Percentiles rank a stretch among this genome's conserved stretches.
Conservation (phyloP, 2,888 invertebrate genomes). For the Plebejus argus region DNA sequence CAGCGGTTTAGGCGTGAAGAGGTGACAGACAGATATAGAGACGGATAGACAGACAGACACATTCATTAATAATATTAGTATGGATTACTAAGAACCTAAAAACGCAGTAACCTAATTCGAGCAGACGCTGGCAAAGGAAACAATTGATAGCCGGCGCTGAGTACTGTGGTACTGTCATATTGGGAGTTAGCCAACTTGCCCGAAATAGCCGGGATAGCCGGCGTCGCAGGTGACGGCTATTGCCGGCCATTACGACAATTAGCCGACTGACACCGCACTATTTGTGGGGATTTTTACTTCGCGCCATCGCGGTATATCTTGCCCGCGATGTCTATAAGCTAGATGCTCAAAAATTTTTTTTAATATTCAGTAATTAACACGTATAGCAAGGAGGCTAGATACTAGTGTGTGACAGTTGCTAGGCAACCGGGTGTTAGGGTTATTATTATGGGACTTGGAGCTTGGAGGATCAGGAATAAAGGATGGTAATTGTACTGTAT, state of each 20-base stretch:
- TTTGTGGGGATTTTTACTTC: not conserved
- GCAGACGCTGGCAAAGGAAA: constrained; percentile 12
- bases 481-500: too few species aligned
- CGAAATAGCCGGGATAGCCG: constrained; percentile 35
- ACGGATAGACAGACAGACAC: too few species aligned
- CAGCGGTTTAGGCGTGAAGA: too few species aligned
- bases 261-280: not conserved
- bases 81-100: not conserved
- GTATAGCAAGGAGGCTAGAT: too few species aligned
- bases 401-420: too few species aligned
- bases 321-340: constrained; percentile 24
- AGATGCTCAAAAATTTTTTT: constrained; percentile 14
- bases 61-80: too few species aligned
- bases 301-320: constrained; percentile 14
- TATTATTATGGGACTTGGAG: too few species aligned
- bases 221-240: constrained; percentile 4
- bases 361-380: too few species aligned
- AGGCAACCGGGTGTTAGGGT: too few species aligned
- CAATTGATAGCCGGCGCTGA: constrained; percentile 28
- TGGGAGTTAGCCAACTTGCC: constrained; percentile 37
- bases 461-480: too few species aligned
- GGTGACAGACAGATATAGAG: too few species aligned
- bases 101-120: not conserved
- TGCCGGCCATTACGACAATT: constrained; percentile 11
- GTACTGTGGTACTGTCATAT: constrained; percentile 38